Base-by-base conservation (phyloP, 1,140 invertebrate genomes). In the Laodelphax striatellus region DNA sequence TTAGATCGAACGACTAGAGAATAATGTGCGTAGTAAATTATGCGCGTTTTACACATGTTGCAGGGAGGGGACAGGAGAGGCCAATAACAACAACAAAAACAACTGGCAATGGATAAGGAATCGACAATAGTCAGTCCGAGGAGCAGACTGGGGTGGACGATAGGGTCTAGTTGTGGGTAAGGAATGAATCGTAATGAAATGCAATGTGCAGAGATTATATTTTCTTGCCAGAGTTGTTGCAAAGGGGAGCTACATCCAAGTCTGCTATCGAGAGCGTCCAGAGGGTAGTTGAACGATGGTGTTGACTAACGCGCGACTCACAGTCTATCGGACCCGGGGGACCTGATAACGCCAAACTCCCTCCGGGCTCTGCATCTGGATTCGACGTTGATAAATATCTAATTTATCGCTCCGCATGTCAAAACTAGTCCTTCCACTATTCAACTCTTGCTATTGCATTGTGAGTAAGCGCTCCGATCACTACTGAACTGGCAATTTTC, bases 341-440 rank as follows among this genome's bases (percentile, higher is more conserved):
- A 50, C 16, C 46, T 22, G 46, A 50, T 50, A 50, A 50, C 46
- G n/a, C 46, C 6, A 10, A 50, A 50, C 46, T 50, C 46, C 46
- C 46, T 50, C 46, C 16, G 46, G 46, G 11, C 21, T 1, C 16
- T 50, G 21, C 46, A 50, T 50, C 46, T 50, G 46, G 46, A 50
- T 50, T 50, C 46, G 46, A 50, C 46, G 21, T 50, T 50, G 46
- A 50, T 50, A 50, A 50, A 50, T 50, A 50, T 50, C 46, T 50
- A 50, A 50, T 50, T 50, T 50, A 50, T 50, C 21, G 46, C 46
- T 50, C 46, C 16, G 21, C 46, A 50, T 50, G 46, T 50, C 46
- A 50, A 50, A 22, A 50, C 46, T 50, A 50, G 16, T 50, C n/a
- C 16, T 50, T 54, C 1, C 34, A 38, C 34, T 38, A 38, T 38